Base-by-base conservation (phyloP, 1,140 invertebrate genomes). In the Stegodyphus mimosarum region DNA sequence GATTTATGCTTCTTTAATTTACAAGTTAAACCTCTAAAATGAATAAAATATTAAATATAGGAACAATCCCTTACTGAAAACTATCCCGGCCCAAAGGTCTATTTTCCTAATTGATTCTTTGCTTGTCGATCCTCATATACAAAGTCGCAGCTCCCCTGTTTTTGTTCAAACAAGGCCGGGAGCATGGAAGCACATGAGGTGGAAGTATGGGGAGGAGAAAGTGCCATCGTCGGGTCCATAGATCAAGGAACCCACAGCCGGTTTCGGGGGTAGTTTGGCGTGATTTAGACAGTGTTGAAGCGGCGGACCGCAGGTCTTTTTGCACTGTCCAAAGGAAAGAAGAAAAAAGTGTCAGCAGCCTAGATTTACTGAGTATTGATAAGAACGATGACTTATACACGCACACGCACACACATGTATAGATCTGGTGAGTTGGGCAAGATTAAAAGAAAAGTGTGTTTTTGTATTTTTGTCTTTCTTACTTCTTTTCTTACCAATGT, bases 71-170 rank as follows among this genome's bases (percentile, higher is more conserved):
- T n/a, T n/a, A 67, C 7, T 2, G 7, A 67, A 13, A 7, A 9
- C 17, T 7, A 67, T n/a, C 17, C 33, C 3, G 33, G 3, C 64
- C 64, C 64, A 18, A 33, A 33, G 33, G 17, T n/a, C 64, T 67
- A 67, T 67, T 15, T 67, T 18, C 64, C 64, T 67, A 6, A 67
- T 67, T 67, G 64, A 71, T 52, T 81, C 69, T 72, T 50, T 1
- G 17, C 9, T 18, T 67, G 66, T 50, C 49, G 9, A 50, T 9
- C 69, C 69, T 71, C 10, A 7, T 50, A 11, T 49, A n/a, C 17
- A 53, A 15, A 53, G 15, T 53, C 15, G 6, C n/a, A 74, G 0
- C 17, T 6, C 51, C 50, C 50, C 15, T 18, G 4, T 60, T n/a
- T 7, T 50, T 33, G 18, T 50, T 6, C 66, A 53, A 69, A 67